Conservation (phyloP, 2,888 invertebrate species). For the Anodontia alba region DNA sequence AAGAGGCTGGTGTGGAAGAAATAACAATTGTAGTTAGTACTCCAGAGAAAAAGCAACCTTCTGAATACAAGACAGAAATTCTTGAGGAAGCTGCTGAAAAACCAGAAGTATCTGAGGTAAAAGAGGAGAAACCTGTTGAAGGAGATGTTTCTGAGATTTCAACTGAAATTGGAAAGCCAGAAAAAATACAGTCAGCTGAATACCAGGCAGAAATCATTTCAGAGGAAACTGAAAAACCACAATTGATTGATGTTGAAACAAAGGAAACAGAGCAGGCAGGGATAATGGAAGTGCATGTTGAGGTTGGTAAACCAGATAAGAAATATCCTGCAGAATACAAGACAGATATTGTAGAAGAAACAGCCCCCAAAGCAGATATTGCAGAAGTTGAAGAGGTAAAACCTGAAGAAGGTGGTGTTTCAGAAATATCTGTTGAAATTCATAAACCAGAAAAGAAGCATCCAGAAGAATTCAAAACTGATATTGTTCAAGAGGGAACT, state of each 20-base stretch:
- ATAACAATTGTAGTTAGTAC: conserved; percentile 22
- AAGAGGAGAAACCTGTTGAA: conserved; percentile 32
- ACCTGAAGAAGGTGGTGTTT: conserved; percentile 38
- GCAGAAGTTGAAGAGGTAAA: conserved; percentile 9
- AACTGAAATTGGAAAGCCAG: conserved; percentile 34
- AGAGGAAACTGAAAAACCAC: conserved; percentile 31
- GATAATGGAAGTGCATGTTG: not conserved
- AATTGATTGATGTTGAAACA: conserved; percentile 38
- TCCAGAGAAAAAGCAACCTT: conserved; percentile 36
- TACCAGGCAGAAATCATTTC: conserved; percentile 38
- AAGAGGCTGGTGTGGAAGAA: conserved; percentile 8
- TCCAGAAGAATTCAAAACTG: not conserved
- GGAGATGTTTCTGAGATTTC: conserved; percentile 29
- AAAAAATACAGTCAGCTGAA: conserved; percentile 33
- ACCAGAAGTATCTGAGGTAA: conserved; percentile 36
- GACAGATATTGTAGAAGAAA: not conserved
- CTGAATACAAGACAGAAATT: conserved; percentile 47
- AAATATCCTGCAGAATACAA: conserved; percentile 12
- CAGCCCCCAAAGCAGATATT: conserved; percentile 2
- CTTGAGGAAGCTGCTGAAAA: not conserved
- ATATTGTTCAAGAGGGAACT: conserved; percentile 23
- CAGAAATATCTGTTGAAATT: conserved; percentile 50
- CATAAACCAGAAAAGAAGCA: conserved; percentile 31
- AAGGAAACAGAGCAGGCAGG: conserved; percentile 18
- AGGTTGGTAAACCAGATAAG: conserved; percentile 21